Base-by-base conservation (phyloP, 2,797 vertebrate species). In the Falco naumanni region DNA sequence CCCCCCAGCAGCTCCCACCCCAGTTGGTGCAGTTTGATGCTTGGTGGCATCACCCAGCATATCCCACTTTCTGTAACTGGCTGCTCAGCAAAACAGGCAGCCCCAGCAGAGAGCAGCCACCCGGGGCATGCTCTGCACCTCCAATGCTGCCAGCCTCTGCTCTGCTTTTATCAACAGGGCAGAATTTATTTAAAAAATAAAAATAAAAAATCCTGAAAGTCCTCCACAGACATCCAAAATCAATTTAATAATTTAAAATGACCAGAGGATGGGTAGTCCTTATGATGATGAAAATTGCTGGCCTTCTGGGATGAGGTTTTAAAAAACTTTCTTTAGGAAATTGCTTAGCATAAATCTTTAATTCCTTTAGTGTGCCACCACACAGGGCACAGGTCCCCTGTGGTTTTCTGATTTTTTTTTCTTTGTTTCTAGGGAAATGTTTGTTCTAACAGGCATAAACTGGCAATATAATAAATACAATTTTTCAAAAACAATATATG, bases 21-120 rank as follows among this genome's bases (percentile, higher is more conserved):
- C 2, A 0, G 17, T 2, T 13, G 16, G 24, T 50, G 6, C 4
- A 0, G 9, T 11, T 10, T 8, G 4, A 45, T 7, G 17, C 66
- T 8, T 1, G 0, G 29, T 5, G 16, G 61, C 39, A 28, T 39
- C 7, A 1, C 33, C 61, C 22, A 4, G 53, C 3, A 0, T 1
- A 1, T 28, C 69, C 53, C 7, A 2, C 26, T 11, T 16, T 10
- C 10, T 4, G 29, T 7, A 10, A 34, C 13, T 4, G 14, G 51
- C 21, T 2, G 34, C 53, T 33, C 65, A 19, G 26, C 34, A 8
- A 6, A 9, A 10, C 6, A 5, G 11, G 12, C 34, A 26, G 65
- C 34, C 10, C 34, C 2, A 5, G 83, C 84, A 15, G 18, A 28
- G 57, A 47, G 24, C 41, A 16, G 57, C 50, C 25, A 2, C 34